A percentile compares a stretch with the other conserved stretches of the same genome.
Conservation (phyloP, 1,140 invertebrate species). For the Drosophila albomicans region DNA sequence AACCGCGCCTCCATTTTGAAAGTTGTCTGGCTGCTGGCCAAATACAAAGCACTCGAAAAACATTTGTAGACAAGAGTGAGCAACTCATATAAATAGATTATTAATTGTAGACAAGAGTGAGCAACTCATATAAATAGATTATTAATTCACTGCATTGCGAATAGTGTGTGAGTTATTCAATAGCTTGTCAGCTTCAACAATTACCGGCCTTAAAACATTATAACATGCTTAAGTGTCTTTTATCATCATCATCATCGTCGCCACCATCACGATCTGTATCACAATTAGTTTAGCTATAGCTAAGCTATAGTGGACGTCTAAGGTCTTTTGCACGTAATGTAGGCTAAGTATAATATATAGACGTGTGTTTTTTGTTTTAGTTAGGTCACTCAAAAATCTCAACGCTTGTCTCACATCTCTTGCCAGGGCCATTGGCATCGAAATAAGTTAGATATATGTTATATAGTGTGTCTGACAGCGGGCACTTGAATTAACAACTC, state of each 20-base stretch:
- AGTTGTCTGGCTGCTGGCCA: slow-evolving; percentile 46
- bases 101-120: too few relatives aligned
- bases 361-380: slow-evolving; percentile 1
- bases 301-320: neutral
- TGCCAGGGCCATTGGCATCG: slow-evolving; percentile 29
- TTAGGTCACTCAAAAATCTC: slow-evolving; percentile 19
- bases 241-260: neutral
- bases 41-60: slow-evolving; percentile 1
- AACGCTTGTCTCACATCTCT: slow-evolving; percentile 4
- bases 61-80: neutral
- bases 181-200: neutral
- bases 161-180: slow-evolving; percentile 2
- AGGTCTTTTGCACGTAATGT: slow-evolving; percentile 7
- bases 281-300: neutral
- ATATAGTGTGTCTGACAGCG: neutral
- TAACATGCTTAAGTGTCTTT: neutral
- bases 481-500: slow-evolving; percentile 3
- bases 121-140: neutral
- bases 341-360: neutral
- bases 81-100: neutral
- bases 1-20: slow-evolving; percentile 57
- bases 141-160: neutral
- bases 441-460: neutral
- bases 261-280: slow-evolving; percentile 2
- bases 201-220: neutral